phyloP scores from a whole-genome alignment of 2,113 vertebrate species.

The Forbesichthys agassizii region DNA sequence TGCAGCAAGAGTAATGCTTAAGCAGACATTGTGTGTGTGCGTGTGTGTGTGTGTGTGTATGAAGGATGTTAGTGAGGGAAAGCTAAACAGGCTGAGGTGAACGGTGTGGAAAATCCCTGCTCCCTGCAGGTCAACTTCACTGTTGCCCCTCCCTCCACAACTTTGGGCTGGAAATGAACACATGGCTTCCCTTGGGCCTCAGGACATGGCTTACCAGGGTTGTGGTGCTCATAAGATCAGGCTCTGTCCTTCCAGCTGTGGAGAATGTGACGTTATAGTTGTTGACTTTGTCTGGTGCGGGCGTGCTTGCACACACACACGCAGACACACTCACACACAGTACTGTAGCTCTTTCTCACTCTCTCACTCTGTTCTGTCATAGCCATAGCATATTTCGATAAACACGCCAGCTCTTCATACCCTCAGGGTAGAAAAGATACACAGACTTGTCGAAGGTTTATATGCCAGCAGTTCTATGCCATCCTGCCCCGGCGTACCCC shows the following conservation, averaged over 20 bases:
- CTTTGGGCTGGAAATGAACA: not conserved
- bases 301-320: slow-evolving; percentile 17
- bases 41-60: too few relatives aligned
- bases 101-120: not conserved
- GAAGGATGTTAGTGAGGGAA: not conserved
- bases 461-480: slow-evolving; percentile 25
- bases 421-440: slow-evolving; percentile 52
- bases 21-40: not conserved
- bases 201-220: slow-evolving; percentile 26
- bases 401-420: slow-evolving; percentile 26
- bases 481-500: slow-evolving; percentile 20
- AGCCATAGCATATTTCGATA: slow-evolving; percentile 33
- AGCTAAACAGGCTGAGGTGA: not conserved
- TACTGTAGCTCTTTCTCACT: not conserved
- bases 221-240: slow-evolving; percentile 35
- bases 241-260: slow-evolving; percentile 41
- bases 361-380: slow-evolving; percentile 33
- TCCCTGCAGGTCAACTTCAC: not conserved
- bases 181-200: not conserved
- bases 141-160: not conserved
- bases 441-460: slow-evolving; percentile 28
- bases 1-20: too few relatives aligned
- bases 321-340: not conserved
- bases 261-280: slow-evolving; percentile 27
- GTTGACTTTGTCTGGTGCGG: not conserved